Percentiles rank a stretch among this genome's conserved stretches.
Evolutionary conservation across 1,140 invertebrate species (phyloP).

Genomic region (Ips nitidus): DNA sequence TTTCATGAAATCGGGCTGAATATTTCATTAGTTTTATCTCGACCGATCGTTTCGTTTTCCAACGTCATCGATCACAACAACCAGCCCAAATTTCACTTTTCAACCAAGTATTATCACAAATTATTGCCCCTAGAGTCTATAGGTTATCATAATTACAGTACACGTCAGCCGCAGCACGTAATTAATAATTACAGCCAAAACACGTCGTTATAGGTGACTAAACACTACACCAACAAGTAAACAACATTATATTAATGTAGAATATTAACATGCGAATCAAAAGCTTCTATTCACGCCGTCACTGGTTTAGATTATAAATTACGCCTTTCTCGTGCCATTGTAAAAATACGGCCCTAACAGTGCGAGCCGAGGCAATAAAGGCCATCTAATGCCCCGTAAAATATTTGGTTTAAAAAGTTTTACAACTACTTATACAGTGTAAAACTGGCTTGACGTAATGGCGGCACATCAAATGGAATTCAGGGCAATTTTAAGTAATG

Average conservation of each 20-base stretch:
- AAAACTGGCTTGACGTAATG: too few relatives aligned
- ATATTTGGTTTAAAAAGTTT: too few relatives aligned
- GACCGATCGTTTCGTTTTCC: constrained; percentile 16
- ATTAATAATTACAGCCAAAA: constrained; percentile 11
- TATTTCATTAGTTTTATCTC: constrained; percentile 24
- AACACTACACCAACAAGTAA: constrained; percentile 8
- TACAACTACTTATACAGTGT: too few relatives aligned
- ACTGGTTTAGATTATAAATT: too few relatives aligned
- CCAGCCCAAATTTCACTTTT: constrained; percentile 2
- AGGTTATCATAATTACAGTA: constrained; percentile 5
- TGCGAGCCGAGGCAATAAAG: too few relatives aligned
- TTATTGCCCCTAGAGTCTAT: neutral
- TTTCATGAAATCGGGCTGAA: constrained; percentile 19
- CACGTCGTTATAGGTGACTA: neutral
- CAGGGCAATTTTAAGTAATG: too few relatives aligned
- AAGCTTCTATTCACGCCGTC: too few relatives aligned
- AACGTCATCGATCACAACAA: constrained; percentile 1
- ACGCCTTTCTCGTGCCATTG: too few relatives aligned
- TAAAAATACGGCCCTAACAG: too few relatives aligned
- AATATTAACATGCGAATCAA: too few relatives aligned
- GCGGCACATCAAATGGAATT: too few relatives aligned
- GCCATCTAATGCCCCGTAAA: too few relatives aligned
- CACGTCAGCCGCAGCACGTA: constrained; percentile 8
- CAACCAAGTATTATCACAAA: neutral
- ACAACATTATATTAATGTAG: neutral